Conservation (phyloP, 2,888 invertebrate genomes). For the Zonitis immaculata region DNA sequence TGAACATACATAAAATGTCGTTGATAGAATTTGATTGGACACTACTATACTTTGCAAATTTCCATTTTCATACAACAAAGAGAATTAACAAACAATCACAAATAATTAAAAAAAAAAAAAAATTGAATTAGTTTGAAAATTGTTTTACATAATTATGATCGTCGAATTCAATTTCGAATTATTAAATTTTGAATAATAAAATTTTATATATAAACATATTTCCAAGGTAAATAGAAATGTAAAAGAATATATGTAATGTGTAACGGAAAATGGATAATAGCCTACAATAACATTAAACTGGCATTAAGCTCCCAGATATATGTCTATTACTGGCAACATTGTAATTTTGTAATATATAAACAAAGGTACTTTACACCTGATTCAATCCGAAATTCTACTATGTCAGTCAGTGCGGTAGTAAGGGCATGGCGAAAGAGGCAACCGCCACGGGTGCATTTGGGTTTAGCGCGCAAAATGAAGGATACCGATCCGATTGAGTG, state of each 20-base stretch:
- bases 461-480: too few relatives aligned
- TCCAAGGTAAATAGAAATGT: too few relatives aligned
- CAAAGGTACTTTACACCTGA: constrained; percentile 14
- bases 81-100: neutral
- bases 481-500: too few relatives aligned
- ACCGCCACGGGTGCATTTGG: too few relatives aligned
- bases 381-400: neutral
- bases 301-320: constrained; percentile 14
- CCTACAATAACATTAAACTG: constrained; percentile 8
- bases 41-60: neutral
- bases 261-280: constrained; percentile 9
- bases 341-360: constrained; percentile 6
- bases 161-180: too few relatives aligned
- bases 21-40: neutral
- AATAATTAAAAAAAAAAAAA: too few relatives aligned
- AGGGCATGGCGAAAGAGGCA: too few relatives aligned
- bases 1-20: neutral
- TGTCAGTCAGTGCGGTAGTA: neutral
- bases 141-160: too few relatives aligned
- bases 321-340: constrained; percentile 7
- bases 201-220: too few relatives aligned
- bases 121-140: too few relatives aligned
- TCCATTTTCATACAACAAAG: neutral
- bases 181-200: too few relatives aligned
- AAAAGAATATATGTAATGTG: too few relatives aligned